Conservation (phyloP, 1,140 invertebrate genomes). For the Spodoptera litura region DNA sequence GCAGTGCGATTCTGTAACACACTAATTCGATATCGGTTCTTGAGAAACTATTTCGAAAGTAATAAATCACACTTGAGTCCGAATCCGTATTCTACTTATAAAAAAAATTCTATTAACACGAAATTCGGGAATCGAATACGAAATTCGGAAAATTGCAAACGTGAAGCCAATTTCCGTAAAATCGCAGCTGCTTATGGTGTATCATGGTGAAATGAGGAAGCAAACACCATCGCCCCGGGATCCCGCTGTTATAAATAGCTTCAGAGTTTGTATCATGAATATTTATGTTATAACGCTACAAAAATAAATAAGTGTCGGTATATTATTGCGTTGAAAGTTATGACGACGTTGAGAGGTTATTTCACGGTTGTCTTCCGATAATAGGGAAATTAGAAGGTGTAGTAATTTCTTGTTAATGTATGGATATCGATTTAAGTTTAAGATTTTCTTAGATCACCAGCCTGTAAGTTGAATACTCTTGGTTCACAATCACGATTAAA, state of each 20-base stretch:
- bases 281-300: conserved; percentile 19
- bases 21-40: too few species aligned
- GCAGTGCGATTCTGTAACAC: too few species aligned
- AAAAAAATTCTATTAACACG: neutral
- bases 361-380: conserved; percentile 19
- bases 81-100: neutral
- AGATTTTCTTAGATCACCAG: too few species aligned
- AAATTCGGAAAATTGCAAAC: conserved; percentile 38
- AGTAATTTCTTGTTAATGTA: neutral
- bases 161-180: conserved; percentile 39
- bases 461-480: too few species aligned
- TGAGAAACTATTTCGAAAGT: too few species aligned
- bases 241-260: conserved; percentile 18
- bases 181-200: conserved; percentile 18
- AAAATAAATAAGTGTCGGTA: conserved; percentile 34
- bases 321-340: conserved; percentile 23
- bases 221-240: conserved; percentile 7
- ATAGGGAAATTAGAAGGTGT: conserved; percentile 27
- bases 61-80: too few species aligned
- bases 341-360: conserved; percentile 34
- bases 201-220: conserved; percentile 28
- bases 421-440: conserved; percentile 12
- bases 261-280: conserved; percentile 36
- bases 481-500: too few species aligned
- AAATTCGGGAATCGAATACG: conserved; percentile 18